These are phyloP conservation scores for Phania funesta DNA, from an alignment of 2,888 invertebrate species.

Conservation along the genomic window DNA sequence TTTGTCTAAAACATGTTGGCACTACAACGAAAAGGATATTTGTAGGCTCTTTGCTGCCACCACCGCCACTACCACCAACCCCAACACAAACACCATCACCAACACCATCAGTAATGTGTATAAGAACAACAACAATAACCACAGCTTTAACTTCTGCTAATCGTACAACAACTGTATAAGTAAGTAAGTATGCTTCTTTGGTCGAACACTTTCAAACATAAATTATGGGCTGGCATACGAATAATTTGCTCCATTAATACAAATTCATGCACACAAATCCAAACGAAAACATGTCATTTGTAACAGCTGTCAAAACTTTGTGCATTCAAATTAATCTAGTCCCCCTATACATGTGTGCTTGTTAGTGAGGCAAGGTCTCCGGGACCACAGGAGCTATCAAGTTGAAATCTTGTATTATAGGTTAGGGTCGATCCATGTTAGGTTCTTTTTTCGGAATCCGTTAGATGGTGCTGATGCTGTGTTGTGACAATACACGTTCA, in stretches of 20 bases:
- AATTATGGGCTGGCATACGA: constrained; percentile 25
- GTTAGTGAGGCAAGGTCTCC: no score
- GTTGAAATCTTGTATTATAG: no score
- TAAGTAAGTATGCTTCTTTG: constrained; percentile 2
- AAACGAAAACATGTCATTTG: neutral
- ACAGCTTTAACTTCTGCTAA: constrained; percentile 1
- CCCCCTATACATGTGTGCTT: no score
- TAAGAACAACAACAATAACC: neutral
- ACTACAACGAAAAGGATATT: constrained; percentile 43
- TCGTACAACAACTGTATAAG: constrained; percentile 17
- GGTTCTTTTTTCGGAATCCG: no score
- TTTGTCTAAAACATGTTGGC: constrained; percentile 63
- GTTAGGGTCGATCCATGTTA: no score
- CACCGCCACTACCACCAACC: neutral
- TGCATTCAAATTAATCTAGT: neutral
- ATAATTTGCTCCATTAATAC: neutral
- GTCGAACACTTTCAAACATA: constrained; percentile 43
- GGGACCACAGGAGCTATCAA: no score
- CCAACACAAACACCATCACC: neutral
- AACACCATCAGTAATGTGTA: neutral
- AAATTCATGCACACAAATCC: neutral
- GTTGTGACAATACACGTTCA: no score
- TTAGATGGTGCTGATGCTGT: no score
- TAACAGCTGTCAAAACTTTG: constrained; percentile 6
- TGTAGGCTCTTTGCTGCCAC: constrained; percentile 12